Percentiles rank a stretch among this genome's conserved stretches.
phyloP scores from a whole-genome alignment of 2,113 vertebrate species.

The Bos javanicus region DNA sequence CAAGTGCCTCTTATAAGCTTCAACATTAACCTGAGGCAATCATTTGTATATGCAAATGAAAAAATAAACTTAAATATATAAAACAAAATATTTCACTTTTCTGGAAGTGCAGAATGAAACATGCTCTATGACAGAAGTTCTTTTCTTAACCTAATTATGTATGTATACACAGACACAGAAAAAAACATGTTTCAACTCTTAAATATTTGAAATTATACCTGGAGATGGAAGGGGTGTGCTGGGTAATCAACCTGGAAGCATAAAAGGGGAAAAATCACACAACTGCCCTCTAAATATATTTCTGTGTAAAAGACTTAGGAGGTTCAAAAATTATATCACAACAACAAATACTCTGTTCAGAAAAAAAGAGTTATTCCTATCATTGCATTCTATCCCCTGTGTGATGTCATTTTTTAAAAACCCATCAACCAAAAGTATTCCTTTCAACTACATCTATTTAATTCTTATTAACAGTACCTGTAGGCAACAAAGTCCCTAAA shows the following conservation, averaged over 20 bases:
- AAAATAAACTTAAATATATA: slow-evolving; percentile 1
- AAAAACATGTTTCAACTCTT: not conserved
- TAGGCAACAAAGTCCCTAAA: slow-evolving; percentile 5
- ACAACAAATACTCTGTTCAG: not conserved
- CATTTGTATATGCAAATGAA: slow-evolving; percentile 10
- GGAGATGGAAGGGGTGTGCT: not conserved
- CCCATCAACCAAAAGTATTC: slow-evolving; percentile 9
- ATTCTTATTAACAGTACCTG: not conserved
- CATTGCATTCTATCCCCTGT: not conserved
- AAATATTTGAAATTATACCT: not conserved
- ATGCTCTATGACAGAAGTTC: not conserved
- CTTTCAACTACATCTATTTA: slow-evolving; percentile 27
- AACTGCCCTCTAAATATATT: slow-evolving; percentile 21
- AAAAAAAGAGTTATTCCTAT: not conserved
- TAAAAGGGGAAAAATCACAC: not conserved
- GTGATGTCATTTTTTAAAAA: slow-evolving; percentile 31
- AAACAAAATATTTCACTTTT: not conserved
- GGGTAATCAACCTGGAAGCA: not conserved
- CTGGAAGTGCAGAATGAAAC: not conserved
- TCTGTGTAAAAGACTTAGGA: not conserved
- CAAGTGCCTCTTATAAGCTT: slow-evolving; percentile 2
- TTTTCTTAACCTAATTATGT: slow-evolving; percentile 26
- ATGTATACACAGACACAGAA: not conserved
- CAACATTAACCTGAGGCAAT: not conserved
- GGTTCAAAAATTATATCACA: not conserved